phyloP scores from a whole-genome alignment of 2,888 invertebrate species.

The Eutolmus rufibarbis region DNA sequence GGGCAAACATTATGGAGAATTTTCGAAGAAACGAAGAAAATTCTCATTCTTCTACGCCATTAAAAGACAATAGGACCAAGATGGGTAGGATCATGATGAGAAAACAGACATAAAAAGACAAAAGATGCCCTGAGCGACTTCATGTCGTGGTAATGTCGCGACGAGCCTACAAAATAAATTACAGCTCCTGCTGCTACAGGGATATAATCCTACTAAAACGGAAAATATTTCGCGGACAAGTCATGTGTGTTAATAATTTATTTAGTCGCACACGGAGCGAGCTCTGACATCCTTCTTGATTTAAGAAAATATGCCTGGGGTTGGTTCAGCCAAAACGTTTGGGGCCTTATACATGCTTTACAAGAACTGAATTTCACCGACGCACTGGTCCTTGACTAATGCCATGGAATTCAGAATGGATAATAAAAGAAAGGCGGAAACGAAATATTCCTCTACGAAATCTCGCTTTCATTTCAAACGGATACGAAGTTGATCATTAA shows the following conservation, averaged over 20 bases:
- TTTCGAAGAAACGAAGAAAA: neutral
- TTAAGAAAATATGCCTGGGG: neutral
- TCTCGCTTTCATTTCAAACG: neutral
- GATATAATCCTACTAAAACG: neutral
- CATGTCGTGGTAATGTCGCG: neutral
- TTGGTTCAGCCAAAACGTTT: neutral
- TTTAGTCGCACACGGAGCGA: neutral
- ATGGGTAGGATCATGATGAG: neutral
- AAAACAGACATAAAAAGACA: neutral
- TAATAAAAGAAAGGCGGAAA: neutral
- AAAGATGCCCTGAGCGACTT: neutral
- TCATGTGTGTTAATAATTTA: neutral
- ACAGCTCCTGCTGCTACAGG: neutral
- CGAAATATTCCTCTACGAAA: neutral
- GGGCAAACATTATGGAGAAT: neutral
- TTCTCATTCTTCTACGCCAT: neutral
- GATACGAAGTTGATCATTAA: neutral
- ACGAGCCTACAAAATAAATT: neutral
- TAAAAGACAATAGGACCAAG: neutral
- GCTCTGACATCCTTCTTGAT: neutral
- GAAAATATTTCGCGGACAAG: neutral
- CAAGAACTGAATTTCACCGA: neutral
- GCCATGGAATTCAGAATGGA: neutral
- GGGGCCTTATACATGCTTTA: neutral
- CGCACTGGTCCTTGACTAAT: neutral